Evolutionary conservation across 2,888 invertebrate species (phyloP).

Genomic region (Volucella zonaria): DNA sequence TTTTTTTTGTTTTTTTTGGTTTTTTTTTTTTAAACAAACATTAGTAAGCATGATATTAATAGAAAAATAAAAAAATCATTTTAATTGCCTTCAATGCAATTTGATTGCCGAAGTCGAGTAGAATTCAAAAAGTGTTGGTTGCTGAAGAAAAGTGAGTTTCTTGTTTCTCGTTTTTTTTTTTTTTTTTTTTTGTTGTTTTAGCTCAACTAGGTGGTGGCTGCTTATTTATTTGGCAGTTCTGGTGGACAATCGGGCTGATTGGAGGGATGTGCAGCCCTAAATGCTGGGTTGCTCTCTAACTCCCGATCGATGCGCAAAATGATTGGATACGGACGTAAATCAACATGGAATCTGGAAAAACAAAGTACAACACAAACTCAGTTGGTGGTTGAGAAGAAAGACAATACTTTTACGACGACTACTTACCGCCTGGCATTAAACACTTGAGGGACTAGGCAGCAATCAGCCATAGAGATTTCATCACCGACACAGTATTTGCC

Average conservation of each 20-base stretch:
- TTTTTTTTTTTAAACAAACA: slow-evolving; percentile 23
- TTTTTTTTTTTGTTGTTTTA: not conserved
- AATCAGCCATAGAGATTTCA: slow-evolving; percentile 96
- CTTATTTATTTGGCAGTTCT: slow-evolving; percentile 89
- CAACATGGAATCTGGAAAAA: slow-evolving; percentile 92
- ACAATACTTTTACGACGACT: not conserved
- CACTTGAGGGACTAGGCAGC: slow-evolving; percentile 97
- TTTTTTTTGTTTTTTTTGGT: too few species aligned
- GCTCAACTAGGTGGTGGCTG: slow-evolving; percentile 4
- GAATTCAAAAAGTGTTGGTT: slow-evolving; percentile 16
- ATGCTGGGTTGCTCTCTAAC: slow-evolving; percentile 93
- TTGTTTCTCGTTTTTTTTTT: not conserved
- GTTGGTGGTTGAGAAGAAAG: not conserved
- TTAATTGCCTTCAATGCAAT: slow-evolving; percentile 45
- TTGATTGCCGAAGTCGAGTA: slow-evolving; percentile 46
- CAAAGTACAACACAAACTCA: not conserved
- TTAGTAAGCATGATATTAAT: slow-evolving; percentile 59
- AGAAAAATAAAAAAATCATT: slow-evolving; percentile 38
- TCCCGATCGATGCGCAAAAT: slow-evolving; percentile 94
- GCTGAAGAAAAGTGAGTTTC: slow-evolving; percentile 10
- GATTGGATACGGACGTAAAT: slow-evolving; percentile 93
- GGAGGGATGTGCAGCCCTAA: slow-evolving; percentile 94
- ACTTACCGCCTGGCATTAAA: slow-evolving; percentile 93
- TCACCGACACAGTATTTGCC: slow-evolving; percentile 97
- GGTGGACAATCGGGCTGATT: slow-evolving; percentile 97